phyloP scores from a whole-genome alignment of 1,140 invertebrate genomes.

The Brachionus rubens region DNA sequence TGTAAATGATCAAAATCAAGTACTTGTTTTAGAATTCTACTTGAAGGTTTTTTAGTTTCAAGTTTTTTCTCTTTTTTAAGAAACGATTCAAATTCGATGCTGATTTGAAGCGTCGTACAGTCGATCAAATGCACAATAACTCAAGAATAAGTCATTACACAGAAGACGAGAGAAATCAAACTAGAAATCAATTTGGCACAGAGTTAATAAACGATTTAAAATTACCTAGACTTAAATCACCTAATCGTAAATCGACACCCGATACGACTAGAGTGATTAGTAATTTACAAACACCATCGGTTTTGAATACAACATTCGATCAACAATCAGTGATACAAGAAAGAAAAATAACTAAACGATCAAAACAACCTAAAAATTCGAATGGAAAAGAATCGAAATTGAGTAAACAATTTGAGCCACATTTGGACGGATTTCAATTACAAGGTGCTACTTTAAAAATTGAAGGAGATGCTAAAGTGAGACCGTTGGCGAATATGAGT shows the following conservation, averaged over 20 bases:
- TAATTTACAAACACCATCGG: constrained; percentile 8
- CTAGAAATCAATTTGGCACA: constrained; percentile 1
- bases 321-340: constrained; percentile 1
- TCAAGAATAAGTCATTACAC: neutral
- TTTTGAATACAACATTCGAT: constrained; percentile 10
- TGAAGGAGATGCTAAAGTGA: constrained; percentile 18
- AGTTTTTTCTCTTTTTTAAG: neutral
- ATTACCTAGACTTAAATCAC: constrained; percentile 6
- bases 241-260: constrained; percentile 30
- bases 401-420: neutral
- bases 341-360: constrained; percentile 9
- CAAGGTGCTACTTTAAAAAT: constrained; percentile 22
- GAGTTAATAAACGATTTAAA: constrained; percentile 43
- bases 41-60: neutral
- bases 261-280: neutral
- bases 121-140: neutral
- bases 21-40: neutral
- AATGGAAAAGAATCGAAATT: constrained; percentile 16
- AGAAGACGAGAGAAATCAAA: constrained; percentile 5
- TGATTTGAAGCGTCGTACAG: constrained; percentile 17
- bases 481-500: constrained; percentile 41
- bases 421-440: constrained; percentile 17
- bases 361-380: neutral
- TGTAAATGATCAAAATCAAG: constrained; percentile 11
- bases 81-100: constrained; percentile 25